Evolutionary conservation across 2,888 invertebrate species (phyloP), one percentile per base, ranked within the genome.

Genomic region (Drosophila emarginata): DNA sequence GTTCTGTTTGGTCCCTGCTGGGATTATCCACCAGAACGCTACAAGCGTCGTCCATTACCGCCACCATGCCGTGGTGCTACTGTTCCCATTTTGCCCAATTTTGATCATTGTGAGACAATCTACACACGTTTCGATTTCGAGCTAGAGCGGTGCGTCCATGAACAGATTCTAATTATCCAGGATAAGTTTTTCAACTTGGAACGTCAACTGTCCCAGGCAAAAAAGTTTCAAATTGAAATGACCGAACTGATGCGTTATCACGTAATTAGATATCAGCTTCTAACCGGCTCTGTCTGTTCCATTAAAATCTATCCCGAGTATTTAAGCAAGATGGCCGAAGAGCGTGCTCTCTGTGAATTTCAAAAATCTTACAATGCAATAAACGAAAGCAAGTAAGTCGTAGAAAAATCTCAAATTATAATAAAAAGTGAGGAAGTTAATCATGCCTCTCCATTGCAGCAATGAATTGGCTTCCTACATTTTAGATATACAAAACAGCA

Each of bases 251-350:
- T 85, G 77, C 76, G 74, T 0, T 69, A 84, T 15, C 87, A 87
- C 3, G 66, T 77, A n/a, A 67, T 77, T 12, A 67, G 84, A 1
- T 80, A 88, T 37, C 78, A 84, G 7, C 54, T 84, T 1, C 40
- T 84, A 4, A 51, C 66, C 1, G 58, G 62, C 5, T 73, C 64
- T 2, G 76, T 77, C 2, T 70, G 74, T 18, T 85, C 80, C 57
- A 73, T 82, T 0, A 90, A 90, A 40, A 63, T 76, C 2, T 90
- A 89, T 59, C 90, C 89, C 2, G 89, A 90, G 64, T 79, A 83
- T 21, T 51, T 90, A 0, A 88, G 90, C 1, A 62, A 71, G n/a
- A 65, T 79, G 58, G 72, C 78, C 0, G 89, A 90, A 40, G 56
- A 75, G n/a, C 70, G 78, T 1, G 67, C 75, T 0, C 51, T 83